phyloP scores from a whole-genome alignment of 2,888 invertebrate species.

The Ennomos fuscantarius region DNA sequence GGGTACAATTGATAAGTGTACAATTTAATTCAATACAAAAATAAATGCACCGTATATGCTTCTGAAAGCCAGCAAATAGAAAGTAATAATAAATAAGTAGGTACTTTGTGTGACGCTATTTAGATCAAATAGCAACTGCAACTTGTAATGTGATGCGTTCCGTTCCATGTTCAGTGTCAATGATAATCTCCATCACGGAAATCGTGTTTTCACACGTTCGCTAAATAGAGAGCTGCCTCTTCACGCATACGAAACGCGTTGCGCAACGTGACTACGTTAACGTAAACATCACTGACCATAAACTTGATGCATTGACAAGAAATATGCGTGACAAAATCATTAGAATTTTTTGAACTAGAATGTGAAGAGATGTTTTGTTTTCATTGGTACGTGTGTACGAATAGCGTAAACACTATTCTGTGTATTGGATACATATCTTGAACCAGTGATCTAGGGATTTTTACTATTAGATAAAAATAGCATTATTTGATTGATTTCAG shows the following conservation, averaged over 20 bases:
- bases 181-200: constrained; percentile 12
- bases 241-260: constrained; percentile 23
- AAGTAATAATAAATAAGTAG: no score
- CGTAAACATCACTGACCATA: constrained; percentile 58
- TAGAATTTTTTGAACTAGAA: constrained; percentile 10
- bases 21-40: no score
- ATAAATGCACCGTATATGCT: no score
- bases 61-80: no score
- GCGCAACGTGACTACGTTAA: constrained; percentile 35
- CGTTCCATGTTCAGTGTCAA: neutral
- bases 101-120: no score
- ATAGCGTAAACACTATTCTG: neutral
- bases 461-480: neutral
- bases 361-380: neutral
- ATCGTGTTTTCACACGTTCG: constrained; percentile 25
- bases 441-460: neutral
- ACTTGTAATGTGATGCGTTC: no score
- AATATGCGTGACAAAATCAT: constrained; percentile 26
- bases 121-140: no score
- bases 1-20: no score
- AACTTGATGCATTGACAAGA: constrained; percentile 49
- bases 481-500: no score
- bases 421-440: neutral
- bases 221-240: constrained; percentile 43
- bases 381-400: neutral